Evolutionary conservation across 2,888 invertebrate genomes (phyloP), one percentile per base, ranked within the genome.

Genomic region (Euzophera pinguis): DNA sequence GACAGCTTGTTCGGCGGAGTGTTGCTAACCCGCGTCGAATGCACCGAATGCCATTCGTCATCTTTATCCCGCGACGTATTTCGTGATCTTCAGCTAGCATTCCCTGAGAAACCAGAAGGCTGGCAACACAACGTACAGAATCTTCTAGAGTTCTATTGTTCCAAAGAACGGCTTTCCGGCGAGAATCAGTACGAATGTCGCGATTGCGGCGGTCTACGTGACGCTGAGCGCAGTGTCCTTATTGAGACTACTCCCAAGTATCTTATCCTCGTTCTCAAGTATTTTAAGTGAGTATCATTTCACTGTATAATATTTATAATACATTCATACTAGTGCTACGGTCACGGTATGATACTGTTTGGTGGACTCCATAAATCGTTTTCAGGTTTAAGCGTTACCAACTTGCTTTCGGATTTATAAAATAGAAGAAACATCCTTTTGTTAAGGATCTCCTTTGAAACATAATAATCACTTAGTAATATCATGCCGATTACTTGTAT

Each of bases 171-270:
- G 52, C 80, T 97, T 32, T 92, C 93, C 1, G 97, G 95, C 0
- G 96, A 96, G 50, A 97, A 97, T 74, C 93, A 79, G 39, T 97
- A 97, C 77, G 92, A 93, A 60, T 97, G 97, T 85, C 93, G 93
- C 56, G 92, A 92, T 49, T 97, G 97, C 74, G 92, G 92, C 49
- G 91, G 91, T 10, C 83, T 96, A 10, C 94, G 94, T 38, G 96
- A 97, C 68, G 97, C 96, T 0, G 94, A 95, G 72, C 67, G 84
- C 16, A 81, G 79, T 52, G 85, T 87, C 0, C 58, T 81, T 1
- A 92, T 97, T 7, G 92, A 94, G 9, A 92, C 93, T 50, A 92
- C 95, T 3, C 97, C 97, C 0, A 92, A 94, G 42, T 94, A 95
- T 77, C 90, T 97, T 10, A 94, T 97, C 54, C 84, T 97, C 1